These are phyloP conservation scores for Sebastes itinus DNA, from an alignment of 2,797 vertebrate species.

Conservation along the genomic window DNA sequence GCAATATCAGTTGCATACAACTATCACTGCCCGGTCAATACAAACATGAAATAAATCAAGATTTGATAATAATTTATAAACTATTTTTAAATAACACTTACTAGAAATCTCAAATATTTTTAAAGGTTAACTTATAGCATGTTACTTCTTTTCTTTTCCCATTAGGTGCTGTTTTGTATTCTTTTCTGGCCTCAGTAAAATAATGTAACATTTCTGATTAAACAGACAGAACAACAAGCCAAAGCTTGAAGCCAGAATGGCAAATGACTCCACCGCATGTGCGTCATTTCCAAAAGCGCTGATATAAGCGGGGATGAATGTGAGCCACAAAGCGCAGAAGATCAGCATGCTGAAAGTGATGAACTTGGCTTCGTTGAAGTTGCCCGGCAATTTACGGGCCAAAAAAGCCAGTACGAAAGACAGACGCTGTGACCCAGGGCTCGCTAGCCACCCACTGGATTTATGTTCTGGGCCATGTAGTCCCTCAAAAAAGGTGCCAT, in stretches of 20 bases:
- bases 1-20: not conserved
- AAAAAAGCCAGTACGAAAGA: constrained; percentile 81
- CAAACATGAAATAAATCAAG: not conserved
- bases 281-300: constrained; percentile 81
- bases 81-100: not conserved
- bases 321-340: constrained; percentile 83
- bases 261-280: constrained; percentile 82
- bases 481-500: constrained; percentile 80
- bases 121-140: rapidly evolving
- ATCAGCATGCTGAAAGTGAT: constrained; percentile 85
- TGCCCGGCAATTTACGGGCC: constrained; percentile 78
- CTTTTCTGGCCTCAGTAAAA: constrained; percentile 77
- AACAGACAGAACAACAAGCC: constrained; percentile 79
- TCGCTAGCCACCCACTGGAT: constrained; percentile 85
- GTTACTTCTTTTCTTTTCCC: constrained; percentile 64
- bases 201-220: constrained; percentile 80
- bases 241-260: constrained; percentile 81
- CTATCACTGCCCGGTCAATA: not conserved
- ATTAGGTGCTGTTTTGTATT: constrained; percentile 80
- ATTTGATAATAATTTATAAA: not conserved
- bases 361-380: constrained; percentile 83
- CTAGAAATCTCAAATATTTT: not conserved
- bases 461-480: constrained; percentile 80
- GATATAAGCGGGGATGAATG: constrained; percentile 84
- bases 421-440: constrained; percentile 81